Evolutionary conservation across 2,113 vertebrate genomes (phyloP).

Genomic region (Jaculus jaculus): DNA sequence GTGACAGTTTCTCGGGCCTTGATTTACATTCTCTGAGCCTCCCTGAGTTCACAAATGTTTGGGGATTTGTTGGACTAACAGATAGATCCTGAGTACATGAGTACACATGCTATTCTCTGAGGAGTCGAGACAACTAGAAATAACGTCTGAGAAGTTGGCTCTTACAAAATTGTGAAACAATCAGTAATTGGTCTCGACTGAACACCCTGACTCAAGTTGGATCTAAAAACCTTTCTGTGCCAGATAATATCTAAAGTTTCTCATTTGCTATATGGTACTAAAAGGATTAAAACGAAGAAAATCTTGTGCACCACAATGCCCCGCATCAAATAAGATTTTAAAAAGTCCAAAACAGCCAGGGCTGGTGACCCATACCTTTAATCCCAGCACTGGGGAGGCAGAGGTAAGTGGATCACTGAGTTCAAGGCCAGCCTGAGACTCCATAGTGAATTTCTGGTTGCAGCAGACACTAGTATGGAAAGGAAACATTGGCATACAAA

Average conservation of each 20-base stretch:
- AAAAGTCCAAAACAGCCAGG: no score
- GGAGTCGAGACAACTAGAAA: background rate
- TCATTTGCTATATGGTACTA: background rate
- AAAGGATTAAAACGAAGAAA: background rate
- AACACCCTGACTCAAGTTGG: background rate
- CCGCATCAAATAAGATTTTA: no score
- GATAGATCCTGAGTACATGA: background rate
- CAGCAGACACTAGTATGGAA: rapidly evolving
- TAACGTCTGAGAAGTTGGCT: background rate
- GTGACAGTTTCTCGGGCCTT: no score
- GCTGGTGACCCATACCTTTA: no score
- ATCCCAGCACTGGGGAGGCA: no score
- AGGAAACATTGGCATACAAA: background rate
- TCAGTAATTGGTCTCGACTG: background rate
- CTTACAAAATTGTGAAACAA: background rate
- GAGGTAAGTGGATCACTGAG: background rate
- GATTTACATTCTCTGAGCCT: background rate
- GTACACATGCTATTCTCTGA: background rate
- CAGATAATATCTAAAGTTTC: background rate
- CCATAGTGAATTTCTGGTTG: background rate
- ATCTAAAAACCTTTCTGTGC: background rate
- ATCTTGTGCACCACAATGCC: no score
- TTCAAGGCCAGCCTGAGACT: no score
- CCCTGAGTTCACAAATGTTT: background rate
- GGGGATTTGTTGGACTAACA: background rate